phyloP scores from a whole-genome alignment of 1,140 invertebrate species.

The Caenorhabditis tropicalis region DNA sequence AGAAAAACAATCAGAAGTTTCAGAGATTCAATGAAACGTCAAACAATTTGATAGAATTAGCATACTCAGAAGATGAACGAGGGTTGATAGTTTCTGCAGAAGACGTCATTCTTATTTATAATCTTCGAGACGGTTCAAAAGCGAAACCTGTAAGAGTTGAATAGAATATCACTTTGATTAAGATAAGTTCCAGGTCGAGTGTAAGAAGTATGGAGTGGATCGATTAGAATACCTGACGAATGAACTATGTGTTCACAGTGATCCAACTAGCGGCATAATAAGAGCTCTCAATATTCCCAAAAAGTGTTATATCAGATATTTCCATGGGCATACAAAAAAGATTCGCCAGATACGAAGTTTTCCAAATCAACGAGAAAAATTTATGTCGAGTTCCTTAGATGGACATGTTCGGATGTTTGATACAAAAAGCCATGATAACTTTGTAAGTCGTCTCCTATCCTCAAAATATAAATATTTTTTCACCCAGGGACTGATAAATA shows the following conservation, averaged over 20 bases:
- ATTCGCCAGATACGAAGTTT: background rate
- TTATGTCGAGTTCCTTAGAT: constrained; percentile 2
- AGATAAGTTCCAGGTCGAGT: background rate
- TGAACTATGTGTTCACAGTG: background rate
- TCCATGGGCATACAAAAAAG: background rate
- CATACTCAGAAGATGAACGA: background rate
- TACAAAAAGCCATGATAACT: background rate
- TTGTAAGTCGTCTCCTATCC: background rate
- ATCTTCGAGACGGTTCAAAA: constrained; percentile 13
- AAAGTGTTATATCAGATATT: background rate
- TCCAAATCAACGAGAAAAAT: background rate
- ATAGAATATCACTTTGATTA: background rate
- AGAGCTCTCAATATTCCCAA: background rate
- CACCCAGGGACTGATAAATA: background rate
- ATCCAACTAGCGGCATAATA: background rate
- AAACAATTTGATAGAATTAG: background rate
- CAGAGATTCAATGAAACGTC: constrained; percentile 6
- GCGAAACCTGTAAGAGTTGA: background rate
- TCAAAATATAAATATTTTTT: background rate
- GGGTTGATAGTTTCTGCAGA: background rate
- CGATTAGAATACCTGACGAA: background rate
- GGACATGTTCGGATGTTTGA: background rate
- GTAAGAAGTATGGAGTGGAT: constrained; percentile 12
- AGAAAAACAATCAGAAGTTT: background rate
- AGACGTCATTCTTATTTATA: constrained; percentile 1